Evolutionary conservation across 2,888 invertebrate species (phyloP), one percentile per base, ranked within the genome.

Genomic region (Andrena haemorrhoa): DNA sequence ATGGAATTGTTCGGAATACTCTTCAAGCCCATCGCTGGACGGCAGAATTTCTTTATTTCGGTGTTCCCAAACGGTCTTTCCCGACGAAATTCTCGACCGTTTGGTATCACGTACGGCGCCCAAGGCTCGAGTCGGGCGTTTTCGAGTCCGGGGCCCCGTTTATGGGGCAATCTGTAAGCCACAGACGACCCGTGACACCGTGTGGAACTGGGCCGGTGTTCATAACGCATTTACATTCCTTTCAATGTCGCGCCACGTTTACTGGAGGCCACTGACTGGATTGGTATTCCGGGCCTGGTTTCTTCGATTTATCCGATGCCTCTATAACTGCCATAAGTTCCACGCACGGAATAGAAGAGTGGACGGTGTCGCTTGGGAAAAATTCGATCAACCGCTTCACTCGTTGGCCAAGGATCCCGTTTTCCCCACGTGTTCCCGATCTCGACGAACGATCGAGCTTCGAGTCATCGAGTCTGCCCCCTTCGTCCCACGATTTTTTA

Each of bases 191-290:
- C 72, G 85, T 86, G 85, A 82, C 85, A 85, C 75, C 78, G 72
- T 70, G 75, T 85, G 82, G 87, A 92, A 91, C 89, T 92, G 90
- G 91, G 90, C 89, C 90, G 89, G 79, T 71, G 78, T 83, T 90
- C 90, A 90, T 91, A 90, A 90, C 89, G 90, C 90, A 92, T 92
- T 91, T 89, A 88, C 92, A 93, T 93, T 93, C 92, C 90, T 93
- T 92, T 92, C 93, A 93, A 93, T 93, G 93, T 92, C 93, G 91
- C 86, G 87, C 89, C 88, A 89, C 89, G 89, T 87, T 86, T 86
- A 88, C 86, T 88, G 85, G 91, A 92, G 92, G 92, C 91, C 92
- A 90, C 89, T 72, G 77, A 20, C 68, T 63, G 74, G 68, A 88
- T 91, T 91, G 83, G 87, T 91, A 91, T 91, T 89, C 91, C 79